Evolutionary conservation across 2,888 invertebrate species (phyloP), one percentile per base, ranked within the genome.

Genomic region (Tetranychus truncatus): DNA sequence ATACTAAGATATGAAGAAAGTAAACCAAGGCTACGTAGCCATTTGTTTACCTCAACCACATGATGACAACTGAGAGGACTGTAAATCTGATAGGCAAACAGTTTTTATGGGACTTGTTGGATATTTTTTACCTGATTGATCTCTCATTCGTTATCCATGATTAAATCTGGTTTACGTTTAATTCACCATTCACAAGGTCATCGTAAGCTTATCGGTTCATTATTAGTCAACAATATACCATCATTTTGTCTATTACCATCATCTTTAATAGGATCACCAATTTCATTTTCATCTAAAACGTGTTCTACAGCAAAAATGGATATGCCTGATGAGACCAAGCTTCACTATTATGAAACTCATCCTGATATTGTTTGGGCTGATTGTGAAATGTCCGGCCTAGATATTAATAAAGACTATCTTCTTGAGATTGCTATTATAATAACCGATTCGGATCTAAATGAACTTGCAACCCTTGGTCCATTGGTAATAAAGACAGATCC

Each of bases 381-480:
- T 73, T 77, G 77, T 75, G 77, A 89, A 88, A 92, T 97, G 93
- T 92, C 94, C 9, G 96, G 96, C 0, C 83, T 96, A 20, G 87
- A 95, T 81, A 82, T 89, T 73, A 85, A 88, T 0, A 87, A 84
- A 74, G 89, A 92, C 81, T 87, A 88, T 78, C 91, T 97, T 75
- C 82, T 97, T 80, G 96, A 97, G 85, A 87, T 95, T 75, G 91
- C 93, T 0, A 91, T 92, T 81, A 81, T 96, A 46, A 86, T 97
- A 75, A 96, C 96, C 0, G 92, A 95, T 81, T 84, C 86, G 15
- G 81, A 92, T 74, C 84, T 95, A 20, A 88, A 91, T 79, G 82
- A 83, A 18, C 77, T 83, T 65, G 82, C 15, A 6, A 55, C 65
- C 21, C 46, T 76, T 21, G 77, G 76, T 55, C 75, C 77, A 9